Evolutionary conservation across 2,888 invertebrate species (phyloP).

Genomic region (Dicycla oo): DNA sequence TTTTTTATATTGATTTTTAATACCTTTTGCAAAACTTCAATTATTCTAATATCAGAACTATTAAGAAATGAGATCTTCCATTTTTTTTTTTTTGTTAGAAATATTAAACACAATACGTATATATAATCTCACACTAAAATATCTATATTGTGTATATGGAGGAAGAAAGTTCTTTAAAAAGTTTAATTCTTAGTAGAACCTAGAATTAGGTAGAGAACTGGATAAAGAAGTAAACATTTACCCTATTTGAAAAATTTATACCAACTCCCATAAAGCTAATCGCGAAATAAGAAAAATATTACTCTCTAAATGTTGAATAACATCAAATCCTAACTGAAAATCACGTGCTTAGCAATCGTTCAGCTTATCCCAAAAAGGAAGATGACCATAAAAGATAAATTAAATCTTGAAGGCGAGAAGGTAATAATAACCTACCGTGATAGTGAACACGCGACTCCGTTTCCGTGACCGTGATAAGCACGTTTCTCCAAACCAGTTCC

Average conservation of each 20-base stretch:
- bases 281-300: not conserved
- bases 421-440: constrained; percentile 21
- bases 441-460: constrained; percentile 51
- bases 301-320: not conserved
- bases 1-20: too few species aligned
- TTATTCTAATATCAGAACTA: not conserved
- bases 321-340: not conserved
- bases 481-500: constrained; percentile 62
- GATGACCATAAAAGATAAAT: constrained; percentile 19
- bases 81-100: too few species aligned
- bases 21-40: not conserved
- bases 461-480: constrained; percentile 52
- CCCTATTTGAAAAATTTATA: not conserved
- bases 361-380: constrained; percentile 8
- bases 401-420: constrained; percentile 33
- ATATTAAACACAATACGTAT: too few species aligned
- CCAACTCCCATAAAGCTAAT: not conserved
- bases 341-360: constrained; percentile 5
- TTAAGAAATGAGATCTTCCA: too few species aligned
- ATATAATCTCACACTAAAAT: too few species aligned
- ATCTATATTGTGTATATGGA: too few species aligned
- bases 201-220: not conserved
- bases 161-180: not conserved
- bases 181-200: not conserved
- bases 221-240: not conserved